Conservation (phyloP, 1,140 invertebrate species). For the Microplitis demolitor region DNA sequence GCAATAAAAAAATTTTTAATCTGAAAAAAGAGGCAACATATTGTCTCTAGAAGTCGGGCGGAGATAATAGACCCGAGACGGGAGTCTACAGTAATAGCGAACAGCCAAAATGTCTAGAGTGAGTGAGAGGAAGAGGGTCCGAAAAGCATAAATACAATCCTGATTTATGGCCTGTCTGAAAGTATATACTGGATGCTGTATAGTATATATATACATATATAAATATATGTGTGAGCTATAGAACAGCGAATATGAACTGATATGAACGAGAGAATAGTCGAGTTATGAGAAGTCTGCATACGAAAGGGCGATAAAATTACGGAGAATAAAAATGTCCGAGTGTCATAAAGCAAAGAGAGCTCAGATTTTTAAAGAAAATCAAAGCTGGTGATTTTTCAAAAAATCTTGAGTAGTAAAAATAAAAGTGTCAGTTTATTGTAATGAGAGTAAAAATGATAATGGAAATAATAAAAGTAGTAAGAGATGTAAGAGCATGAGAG, state of each 20-base stretch:
- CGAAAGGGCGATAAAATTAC: no score
- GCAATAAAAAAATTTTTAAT: no score
- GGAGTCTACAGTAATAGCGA: background rate
- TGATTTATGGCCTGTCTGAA: conserved; percentile 11
- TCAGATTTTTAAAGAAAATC: no score
- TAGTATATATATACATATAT: no score
- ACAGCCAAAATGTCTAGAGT: background rate
- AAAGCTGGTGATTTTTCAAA: background rate
- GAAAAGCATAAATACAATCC: conserved; percentile 5
- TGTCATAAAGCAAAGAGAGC: no score
- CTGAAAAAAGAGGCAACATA: no score
- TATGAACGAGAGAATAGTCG: no score
- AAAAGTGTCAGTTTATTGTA: background rate
- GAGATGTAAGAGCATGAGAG: background rate
- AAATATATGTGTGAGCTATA: no score
- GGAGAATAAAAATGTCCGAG: no score
- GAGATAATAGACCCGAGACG: background rate
- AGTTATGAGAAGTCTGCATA: no score
- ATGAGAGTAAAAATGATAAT: background rate
- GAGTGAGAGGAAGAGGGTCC: background rate
- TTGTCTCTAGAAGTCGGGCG: no score
- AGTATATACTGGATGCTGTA: background rate
- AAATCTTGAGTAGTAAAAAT: background rate
- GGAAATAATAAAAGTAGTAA: background rate
- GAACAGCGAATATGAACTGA: no score